phyloP scores from a whole-genome alignment of 2,888 invertebrate genomes.

The Cheilosia impressa region DNA sequence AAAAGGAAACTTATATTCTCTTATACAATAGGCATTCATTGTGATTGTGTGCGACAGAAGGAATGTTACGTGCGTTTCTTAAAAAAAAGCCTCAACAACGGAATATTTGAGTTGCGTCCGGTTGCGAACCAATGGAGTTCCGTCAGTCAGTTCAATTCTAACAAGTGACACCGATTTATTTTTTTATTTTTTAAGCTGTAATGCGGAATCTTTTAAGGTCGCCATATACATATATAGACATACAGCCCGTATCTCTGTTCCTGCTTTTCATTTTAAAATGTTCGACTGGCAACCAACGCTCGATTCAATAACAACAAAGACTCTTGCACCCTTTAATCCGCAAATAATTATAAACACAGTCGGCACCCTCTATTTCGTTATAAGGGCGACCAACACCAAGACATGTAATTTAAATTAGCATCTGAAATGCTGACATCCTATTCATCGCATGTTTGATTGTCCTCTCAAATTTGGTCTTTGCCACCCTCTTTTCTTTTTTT shows the following conservation, averaged over 20 bases:
- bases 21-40: background rate
- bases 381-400: constrained; percentile 15
- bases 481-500: background rate
- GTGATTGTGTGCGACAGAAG: no score
- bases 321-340: constrained; percentile 29
- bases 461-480: constrained; percentile 20
- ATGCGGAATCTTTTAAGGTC: no score
- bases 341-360: constrained; percentile 12
- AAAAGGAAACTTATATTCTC: background rate
- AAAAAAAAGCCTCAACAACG: no score
- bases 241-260: background rate
- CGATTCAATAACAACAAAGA: constrained; percentile 29
- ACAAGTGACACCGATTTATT: no score
- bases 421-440: constrained; percentile 52
- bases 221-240: no score
- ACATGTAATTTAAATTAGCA: constrained; percentile 63
- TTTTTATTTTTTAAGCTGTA: no score
- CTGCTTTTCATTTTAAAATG: background rate
- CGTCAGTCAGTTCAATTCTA: no score
- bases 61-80: no score
- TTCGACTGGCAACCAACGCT: background rate
- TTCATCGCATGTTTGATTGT: constrained; percentile 44
- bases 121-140: no score
- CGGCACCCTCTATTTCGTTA: constrained; percentile 1
- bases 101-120: no score